Evolutionary conservation across 1,140 invertebrate species (phyloP), one percentile per base, ranked within the genome.

Genomic region (Mizuhopecten yessoensis): DNA sequence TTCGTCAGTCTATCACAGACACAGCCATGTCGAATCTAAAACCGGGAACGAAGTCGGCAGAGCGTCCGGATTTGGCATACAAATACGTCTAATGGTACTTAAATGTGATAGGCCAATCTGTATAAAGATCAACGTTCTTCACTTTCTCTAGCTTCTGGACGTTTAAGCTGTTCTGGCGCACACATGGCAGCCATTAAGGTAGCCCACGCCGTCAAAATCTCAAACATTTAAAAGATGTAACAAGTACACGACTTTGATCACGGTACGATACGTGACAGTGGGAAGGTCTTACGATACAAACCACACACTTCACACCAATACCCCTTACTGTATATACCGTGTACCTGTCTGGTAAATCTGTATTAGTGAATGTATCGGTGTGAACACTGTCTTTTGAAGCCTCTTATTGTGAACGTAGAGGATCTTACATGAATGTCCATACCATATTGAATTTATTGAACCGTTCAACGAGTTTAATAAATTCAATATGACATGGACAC

Each of bases 31-130:
- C 57, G 57, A 29, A 29, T 75, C 23, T 75, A 75, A 75, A 75
- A 75, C 57, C 57, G n/a, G 57, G 5, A 75, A n/a, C 57, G 9
- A 29, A 75, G 57, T 75, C 57, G 23, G n/a, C 57, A 29, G 23
- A 29, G 57, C 57, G 57, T 75, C 57, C 57, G 57, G 57, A 75
- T 75, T 75, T 75, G 57, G 57, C 57, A 75, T 75, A 17, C 5
- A 29, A 75, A 75, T 75, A 29, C 57, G 11, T 75, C 29, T 75
- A 75, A 75, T 75, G 57, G 57, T 75, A 75, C 57, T 75, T 75
- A 75, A 75, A 75, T 29, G 57, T 75, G 57, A 75, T 75, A 75
- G 57, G 57, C 23, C n/a, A 29, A 75, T 75, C 57, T 75, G 57
- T 75, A 75, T 1, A 45, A 45, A 13, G 42, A 75, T 75, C 57